phyloP scores from a whole-genome alignment of 2,113 vertebrate genomes.

The Oreocharis arfaki region DNA sequence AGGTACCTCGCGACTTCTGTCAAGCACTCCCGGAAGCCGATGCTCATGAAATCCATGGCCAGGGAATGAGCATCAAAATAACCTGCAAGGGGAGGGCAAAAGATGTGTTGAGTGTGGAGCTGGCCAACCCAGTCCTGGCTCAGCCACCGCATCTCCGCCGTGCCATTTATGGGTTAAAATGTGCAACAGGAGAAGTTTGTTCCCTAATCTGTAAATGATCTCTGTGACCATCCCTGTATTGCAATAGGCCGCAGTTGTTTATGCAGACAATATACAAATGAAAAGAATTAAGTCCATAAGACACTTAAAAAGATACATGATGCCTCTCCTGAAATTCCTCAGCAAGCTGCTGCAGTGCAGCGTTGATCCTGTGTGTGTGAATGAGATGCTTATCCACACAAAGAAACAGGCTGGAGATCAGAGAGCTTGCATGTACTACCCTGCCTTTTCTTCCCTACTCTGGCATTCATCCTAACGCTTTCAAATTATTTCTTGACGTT shows the following conservation, averaged over 20 bases:
- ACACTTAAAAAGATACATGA: not conserved
- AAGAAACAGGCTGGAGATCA: conserved; percentile 20
- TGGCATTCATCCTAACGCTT: not conserved
- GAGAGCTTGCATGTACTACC: conserved; percentile 10
- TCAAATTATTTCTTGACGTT: not conserved
- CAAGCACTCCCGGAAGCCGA: conserved; percentile 92
- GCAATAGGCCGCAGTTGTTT: not conserved
- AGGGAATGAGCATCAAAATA: conserved; percentile 86
- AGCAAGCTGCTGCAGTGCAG: conserved; percentile 18
- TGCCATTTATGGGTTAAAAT: not conserved
- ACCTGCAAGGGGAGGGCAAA: conserved; percentile 66
- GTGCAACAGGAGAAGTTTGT: not conserved
- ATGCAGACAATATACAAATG: not conserved
- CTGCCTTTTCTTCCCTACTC: not conserved
- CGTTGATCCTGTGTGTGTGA: not conserved
- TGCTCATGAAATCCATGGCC: conserved; percentile 97
- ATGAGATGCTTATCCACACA: not conserved
- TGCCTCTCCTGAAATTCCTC: conserved; percentile 38
- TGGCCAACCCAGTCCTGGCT: not conserved
- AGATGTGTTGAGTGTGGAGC: not conserved
- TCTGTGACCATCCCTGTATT: conserved; percentile 6
- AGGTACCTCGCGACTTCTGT: conserved; percentile 89
- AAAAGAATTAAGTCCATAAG: conserved; percentile 32
- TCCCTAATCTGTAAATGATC: not conserved
- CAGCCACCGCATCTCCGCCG: accelerated